phyloP scores from a whole-genome alignment of 2,888 invertebrate genomes.

The Ornithoptera priamus region DNA sequence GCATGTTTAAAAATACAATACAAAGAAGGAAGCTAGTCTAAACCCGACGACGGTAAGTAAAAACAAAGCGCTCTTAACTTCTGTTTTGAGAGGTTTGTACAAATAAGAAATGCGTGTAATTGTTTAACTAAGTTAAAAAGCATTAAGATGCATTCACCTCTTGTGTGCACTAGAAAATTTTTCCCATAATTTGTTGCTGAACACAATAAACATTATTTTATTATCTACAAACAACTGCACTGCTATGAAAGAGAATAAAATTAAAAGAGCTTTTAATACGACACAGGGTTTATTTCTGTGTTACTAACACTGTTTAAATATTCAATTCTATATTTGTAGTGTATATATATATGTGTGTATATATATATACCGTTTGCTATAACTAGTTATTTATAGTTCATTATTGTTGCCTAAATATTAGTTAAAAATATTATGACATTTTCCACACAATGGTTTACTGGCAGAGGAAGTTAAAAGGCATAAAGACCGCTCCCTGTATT shows the following conservation, averaged over 20 bases:
- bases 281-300: too few species aligned
- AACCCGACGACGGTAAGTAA: conserved; percentile 34
- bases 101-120: conserved; percentile 57
- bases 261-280: too few species aligned
- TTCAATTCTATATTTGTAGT: too few species aligned
- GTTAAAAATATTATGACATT: too few species aligned
- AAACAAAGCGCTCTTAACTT: conserved; percentile 70
- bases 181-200: not conserved
- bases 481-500: too few species aligned
- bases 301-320: too few species aligned
- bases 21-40: conserved; percentile 27
- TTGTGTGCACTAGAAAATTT: conserved; percentile 12
- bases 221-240: not conserved
- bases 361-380: too few species aligned
- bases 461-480: too few species aligned
- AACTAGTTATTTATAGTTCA: too few species aligned
- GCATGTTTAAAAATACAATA: not conserved
- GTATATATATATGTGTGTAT: too few species aligned
- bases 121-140: conserved; percentile 56
- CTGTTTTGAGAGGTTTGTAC: conserved; percentile 67
- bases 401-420: too few species aligned
- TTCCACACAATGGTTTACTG: too few species aligned
- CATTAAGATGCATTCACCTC: conserved; percentile 38
- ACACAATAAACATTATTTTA: not conserved
- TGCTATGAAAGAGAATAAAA: not conserved